A percentile compares a stretch with the other conserved stretches of the same genome.
Evolutionary conservation across 2,113 vertebrate genomes (phyloP).

Genomic region (Pseudolaguvia tuberculata): DNA sequence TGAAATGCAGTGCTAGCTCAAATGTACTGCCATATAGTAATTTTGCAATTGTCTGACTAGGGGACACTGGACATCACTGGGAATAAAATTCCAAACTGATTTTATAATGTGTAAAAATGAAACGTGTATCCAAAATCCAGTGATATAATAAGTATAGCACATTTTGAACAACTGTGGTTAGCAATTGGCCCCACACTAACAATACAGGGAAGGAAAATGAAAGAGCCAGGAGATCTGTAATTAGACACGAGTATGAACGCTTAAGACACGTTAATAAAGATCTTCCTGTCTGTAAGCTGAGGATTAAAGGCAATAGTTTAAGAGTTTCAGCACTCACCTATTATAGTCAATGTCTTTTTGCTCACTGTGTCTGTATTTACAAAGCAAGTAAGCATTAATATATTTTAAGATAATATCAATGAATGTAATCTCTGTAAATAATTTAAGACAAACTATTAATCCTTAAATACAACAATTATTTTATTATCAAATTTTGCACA

Average conservation of each 20-base stretch:
- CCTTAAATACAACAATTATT: no score
- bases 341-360: neutral
- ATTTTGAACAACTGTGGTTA: constrained; percentile 23
- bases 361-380: neutral
- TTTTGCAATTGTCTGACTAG: neutral
- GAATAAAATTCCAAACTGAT: constrained; percentile 5
- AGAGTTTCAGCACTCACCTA: constrained; percentile 1
- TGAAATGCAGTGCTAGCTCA: no score
- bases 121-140: constrained; percentile 10
- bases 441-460: no score
- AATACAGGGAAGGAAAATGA: constrained; percentile 43
- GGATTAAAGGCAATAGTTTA: constrained; percentile 47
- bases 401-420: neutral
- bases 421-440: no score
- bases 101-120: constrained; percentile 13
- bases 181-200: constrained; percentile 52
- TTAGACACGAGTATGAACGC: constrained; percentile 57
- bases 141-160: constrained; percentile 11
- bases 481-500: neutral
- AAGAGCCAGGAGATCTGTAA: constrained; percentile 54
- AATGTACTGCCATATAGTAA: constrained; percentile 4
- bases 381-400: neutral
- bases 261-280: constrained; percentile 44
- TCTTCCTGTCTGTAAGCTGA: constrained; percentile 42
- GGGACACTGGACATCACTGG: neutral